Evolutionary conservation across 2,797 vertebrate species (phyloP).

Genomic region (Rhinogobio ventralis): DNA sequence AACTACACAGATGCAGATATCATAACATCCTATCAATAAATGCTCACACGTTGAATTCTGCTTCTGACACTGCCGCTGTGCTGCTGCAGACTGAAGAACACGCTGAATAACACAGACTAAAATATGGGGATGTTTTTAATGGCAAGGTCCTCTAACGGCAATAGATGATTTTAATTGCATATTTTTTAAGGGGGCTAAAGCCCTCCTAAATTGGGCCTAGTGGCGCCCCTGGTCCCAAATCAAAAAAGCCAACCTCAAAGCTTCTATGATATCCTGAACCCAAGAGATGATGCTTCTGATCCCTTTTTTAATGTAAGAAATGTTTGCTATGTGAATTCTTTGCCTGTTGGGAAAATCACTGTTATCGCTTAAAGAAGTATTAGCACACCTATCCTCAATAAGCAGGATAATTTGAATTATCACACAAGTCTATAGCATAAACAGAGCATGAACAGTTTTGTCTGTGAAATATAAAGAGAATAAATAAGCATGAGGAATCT

Average conservation of each 20-base stretch:
- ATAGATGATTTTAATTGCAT: too few species aligned
- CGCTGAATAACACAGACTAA: too few species aligned
- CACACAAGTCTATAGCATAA: neutral
- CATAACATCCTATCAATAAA: too few species aligned
- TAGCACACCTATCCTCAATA: neutral
- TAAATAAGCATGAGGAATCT: neutral
- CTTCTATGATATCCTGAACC: neutral
- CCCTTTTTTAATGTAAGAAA: neutral
- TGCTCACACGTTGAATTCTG: too few species aligned
- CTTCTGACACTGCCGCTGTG: too few species aligned
- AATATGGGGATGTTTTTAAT: too few species aligned
- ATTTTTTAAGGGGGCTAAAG: too few species aligned
- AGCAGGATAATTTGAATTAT: neutral
- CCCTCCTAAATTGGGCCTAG: too few species aligned
- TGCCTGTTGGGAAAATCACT: neutral
- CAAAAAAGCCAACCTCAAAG: neutral
- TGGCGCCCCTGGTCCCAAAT: neutral
- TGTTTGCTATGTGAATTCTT: neutral
- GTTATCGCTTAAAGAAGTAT: neutral
- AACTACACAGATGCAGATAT: too few species aligned
- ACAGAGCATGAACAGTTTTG: neutral
- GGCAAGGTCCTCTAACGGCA: too few species aligned
- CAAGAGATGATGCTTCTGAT: neutral
- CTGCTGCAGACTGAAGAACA: too few species aligned
- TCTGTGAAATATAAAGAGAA: neutral